Evolutionary conservation across 2,888 invertebrate genomes (phyloP).

Genomic region (Halictus ligatus): DNA sequence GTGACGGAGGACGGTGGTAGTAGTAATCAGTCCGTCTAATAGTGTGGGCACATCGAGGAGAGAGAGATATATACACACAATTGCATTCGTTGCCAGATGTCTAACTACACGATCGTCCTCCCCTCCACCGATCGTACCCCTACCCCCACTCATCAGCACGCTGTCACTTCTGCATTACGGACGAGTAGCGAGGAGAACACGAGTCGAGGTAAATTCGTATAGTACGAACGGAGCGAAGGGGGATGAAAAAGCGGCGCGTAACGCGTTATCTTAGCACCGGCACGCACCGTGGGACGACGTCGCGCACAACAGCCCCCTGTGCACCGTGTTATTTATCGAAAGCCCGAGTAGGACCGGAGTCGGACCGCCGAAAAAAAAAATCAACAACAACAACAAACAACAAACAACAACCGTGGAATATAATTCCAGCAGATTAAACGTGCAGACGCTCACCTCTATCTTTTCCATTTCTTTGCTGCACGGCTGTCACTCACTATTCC

Average conservation of each 20-base stretch:
- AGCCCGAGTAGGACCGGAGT: not conserved
- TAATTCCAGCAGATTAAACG: not conserved
- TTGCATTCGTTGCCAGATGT: slow-evolving; percentile 80
- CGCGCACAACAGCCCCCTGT: not conserved
- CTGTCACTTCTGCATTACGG: slow-evolving; percentile 77
- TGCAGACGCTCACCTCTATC: slow-evolving; percentile 80
- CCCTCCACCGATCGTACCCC: slow-evolving; percentile 58
- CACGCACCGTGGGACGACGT: slow-evolving; percentile 2
- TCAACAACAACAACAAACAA: not conserved
- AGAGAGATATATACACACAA: slow-evolving; percentile 75
- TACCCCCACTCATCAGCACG: slow-evolving; percentile 66
- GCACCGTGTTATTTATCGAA: not conserved
- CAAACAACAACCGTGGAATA: not conserved
- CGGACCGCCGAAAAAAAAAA: not conserved
- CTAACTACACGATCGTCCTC: slow-evolving; percentile 75
- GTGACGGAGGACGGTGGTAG: slow-evolving; percentile 34
- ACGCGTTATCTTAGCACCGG: slow-evolving; percentile 13
- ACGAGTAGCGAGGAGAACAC: slow-evolving; percentile 59
- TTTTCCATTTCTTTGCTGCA: slow-evolving; percentile 82
- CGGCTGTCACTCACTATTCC: slow-evolving; percentile 80
- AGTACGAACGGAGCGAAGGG: slow-evolving; percentile 47
- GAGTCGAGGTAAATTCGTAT: slow-evolving; percentile 61
- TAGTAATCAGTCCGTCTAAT: slow-evolving; percentile 79
- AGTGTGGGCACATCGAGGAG: slow-evolving; percentile 77
- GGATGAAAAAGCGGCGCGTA: slow-evolving; percentile 45